These are phyloP conservation scores for Fukomys damarensis DNA, from an alignment of 2,113 vertebrate genomes.

Conservation along the genomic window DNA sequence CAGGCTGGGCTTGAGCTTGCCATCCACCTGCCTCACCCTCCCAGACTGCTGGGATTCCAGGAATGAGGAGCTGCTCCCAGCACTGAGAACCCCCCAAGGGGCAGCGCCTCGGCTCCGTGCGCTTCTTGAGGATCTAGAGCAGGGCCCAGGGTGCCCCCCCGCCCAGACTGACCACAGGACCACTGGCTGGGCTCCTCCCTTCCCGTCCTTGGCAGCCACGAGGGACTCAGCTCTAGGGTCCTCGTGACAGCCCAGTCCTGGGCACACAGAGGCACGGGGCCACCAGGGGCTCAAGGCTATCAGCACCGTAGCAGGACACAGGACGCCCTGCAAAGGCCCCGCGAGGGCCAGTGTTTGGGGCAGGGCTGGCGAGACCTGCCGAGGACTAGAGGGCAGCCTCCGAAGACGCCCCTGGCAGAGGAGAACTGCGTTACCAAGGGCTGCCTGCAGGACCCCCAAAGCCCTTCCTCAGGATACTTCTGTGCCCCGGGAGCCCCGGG, in stretches of 20 bases:
- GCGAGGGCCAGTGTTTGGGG: neutral
- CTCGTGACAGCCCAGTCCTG: neutral
- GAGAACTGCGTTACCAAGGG: no score
- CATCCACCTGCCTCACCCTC: neutral
- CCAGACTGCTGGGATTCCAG: neutral
- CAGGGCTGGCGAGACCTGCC: neutral
- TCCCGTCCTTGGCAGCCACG: neutral
- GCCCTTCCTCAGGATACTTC: no score
- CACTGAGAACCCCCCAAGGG: neutral
- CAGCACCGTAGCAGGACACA: neutral
- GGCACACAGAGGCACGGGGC: neutral
- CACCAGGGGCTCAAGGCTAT: no score
- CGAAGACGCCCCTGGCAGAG: no score
- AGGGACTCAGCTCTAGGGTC: neutral
- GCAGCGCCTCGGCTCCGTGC: neutral
- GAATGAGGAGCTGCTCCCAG: neutral
- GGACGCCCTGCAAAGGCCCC: neutral
- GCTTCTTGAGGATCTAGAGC: neutral
- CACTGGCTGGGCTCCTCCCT: neutral
- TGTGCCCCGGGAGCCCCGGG: no score
- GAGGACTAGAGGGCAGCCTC: no score
- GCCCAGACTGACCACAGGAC: neutral
- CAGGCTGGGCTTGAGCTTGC: neutral
- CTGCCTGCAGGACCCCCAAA: no score
- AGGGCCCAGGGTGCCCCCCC: neutral